A percentile compares a stretch with the other conserved stretches of the same genome.
Evolutionary conservation across 1,140 invertebrate genomes (phyloP).

Genomic region (Lasaia peninsularis): DNA sequence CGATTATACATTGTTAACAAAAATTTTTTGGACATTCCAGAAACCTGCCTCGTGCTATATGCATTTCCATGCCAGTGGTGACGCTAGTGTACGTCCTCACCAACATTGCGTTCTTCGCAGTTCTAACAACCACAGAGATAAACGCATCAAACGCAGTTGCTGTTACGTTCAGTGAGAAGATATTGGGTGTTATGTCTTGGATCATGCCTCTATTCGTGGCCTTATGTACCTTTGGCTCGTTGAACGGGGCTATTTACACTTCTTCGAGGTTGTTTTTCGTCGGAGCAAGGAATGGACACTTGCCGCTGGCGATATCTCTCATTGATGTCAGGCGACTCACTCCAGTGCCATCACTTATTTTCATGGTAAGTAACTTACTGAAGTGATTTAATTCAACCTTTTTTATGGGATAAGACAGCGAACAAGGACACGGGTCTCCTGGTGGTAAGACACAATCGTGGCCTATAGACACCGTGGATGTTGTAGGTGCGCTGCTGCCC

Average conservation of each 20-base stretch:
- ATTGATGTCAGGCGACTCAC: slow-evolving; percentile 91
- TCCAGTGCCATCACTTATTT: slow-evolving; percentile 93
- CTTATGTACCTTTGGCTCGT: slow-evolving; percentile 90
- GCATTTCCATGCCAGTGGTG: slow-evolving; percentile 93
- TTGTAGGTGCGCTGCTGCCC: no score
- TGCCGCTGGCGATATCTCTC: slow-evolving; percentile 91
- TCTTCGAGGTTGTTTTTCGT: slow-evolving; percentile 94
- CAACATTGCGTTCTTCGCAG: slow-evolving; percentile 94
- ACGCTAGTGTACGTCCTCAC: slow-evolving; percentile 93
- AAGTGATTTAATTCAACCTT: no score
- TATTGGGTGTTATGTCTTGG: slow-evolving; percentile 89
- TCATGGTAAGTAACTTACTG: slow-evolving; percentile 85
- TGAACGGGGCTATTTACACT: slow-evolving; percentile 93
- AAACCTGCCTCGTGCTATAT: slow-evolving; percentile 93
- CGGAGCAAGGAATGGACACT: slow-evolving; percentile 92
- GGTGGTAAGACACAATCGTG: no score
- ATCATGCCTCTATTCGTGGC: slow-evolving; percentile 93
- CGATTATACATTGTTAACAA: not conserved
- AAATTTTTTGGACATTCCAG: slow-evolving; percentile 74
- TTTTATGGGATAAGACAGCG: no score
- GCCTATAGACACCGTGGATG: no score
- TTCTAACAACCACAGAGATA: slow-evolving; percentile 88
- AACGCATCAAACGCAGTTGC: slow-evolving; percentile 92
- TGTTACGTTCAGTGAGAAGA: slow-evolving; percentile 91
- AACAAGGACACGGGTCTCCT: no score